Base-by-base conservation (phyloP, 1,140 invertebrate genomes). In the Zaprionus ghesquierei region DNA sequence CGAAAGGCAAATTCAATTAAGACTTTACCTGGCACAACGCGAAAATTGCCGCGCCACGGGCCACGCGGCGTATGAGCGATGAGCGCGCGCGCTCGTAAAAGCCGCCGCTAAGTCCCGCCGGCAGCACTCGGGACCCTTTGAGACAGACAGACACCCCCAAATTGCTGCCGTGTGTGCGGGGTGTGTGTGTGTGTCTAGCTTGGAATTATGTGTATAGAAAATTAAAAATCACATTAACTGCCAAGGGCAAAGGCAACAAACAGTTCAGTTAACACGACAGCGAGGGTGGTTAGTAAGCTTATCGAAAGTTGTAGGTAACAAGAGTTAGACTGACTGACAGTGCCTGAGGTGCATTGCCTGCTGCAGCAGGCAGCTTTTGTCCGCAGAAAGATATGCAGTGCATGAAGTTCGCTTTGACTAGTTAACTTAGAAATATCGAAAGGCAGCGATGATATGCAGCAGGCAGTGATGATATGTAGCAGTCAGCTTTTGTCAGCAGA, bases 221-320 rank as follows among this genome's bases (percentile, higher is more conserved):
- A 78, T 86, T 81, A 81, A 81, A 86, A 86, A 81, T 87, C 75
- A 72, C 77, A 86, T 78, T 78, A 70, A 70, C 65, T 51, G 29
- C 53, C 27, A 49, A 8, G 9, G 9, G 68, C 35, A 33, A 35
- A 41, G 46, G 55, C 38, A 20, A 59, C 38, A 68, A 44, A 58
- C 41, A 58, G 49, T 41, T 41, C 9, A 59, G 25, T 33, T 44
- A 31, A 22, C 41, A 44, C 15, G 33, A 55, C 41, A 20, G 35
- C 51, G 55, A 71, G 69, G 50, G 50, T 33, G 65, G 33, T 27
- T 29, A 5, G 10, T 20, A n/a, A 41, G 13, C 5, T n/a, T n/a
- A n/a, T n/a, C n/a, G n/a, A n/a, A n/a, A n/a, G n/a, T n/a, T n/a
- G n/a, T n/a, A n/a, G n/a, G n/a, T n/a, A n/a, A n/a, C n/a, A n/a